Base-by-base conservation (phyloP, 2,797 vertebrate species). In the Phoxinus dragarum region DNA sequence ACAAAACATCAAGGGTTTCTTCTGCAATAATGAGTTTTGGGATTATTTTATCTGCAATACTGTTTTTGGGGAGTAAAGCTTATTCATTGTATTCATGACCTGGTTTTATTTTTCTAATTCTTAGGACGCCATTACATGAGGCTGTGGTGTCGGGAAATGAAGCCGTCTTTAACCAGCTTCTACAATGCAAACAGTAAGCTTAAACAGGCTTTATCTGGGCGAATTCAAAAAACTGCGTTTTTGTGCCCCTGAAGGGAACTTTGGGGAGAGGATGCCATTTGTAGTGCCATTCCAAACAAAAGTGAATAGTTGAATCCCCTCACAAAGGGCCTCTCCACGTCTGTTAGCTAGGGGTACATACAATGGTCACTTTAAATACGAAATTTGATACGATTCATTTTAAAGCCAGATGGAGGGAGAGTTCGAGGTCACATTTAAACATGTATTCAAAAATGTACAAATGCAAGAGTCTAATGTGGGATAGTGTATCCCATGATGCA, bases 111-210 rank as follows among this genome's bases (percentile, higher is more conserved):
- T 27, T 42, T 72, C 5, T 64, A 12, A 34, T 52, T 87, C 86
- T 0, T 82, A 99, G 98, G 93, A 98, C 98, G 34, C 98, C 98
- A 0, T 86, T 99, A 87, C 98, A 99, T 17, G 94, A 97, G 89
- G 97, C 97, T 12, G 94, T 99, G 89, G 86, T 96, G 74, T 97
- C 98, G 78, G 97, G 97, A 88, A 99, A 99, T 0, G 98, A 99
- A 81, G 94, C 94, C 0, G 98, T 99, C 14, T 99, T 99, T 95
- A 97, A 92, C 86, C 98, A 98, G 91, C 96, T 99, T 21, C 96
- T 99, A 27, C 97, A 97, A 84, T 99, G 97, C 95, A 98, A 98
- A 95, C 97, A 98, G 98, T 99, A 95, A 95, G 98, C 96, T 85
- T 47, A n/a, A 17, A 64, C 21, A 12, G 10, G 8, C 7, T 74